Evolutionary conservation across 2,113 vertebrate genomes (phyloP), one percentile per base, ranked within the genome.

Genomic region (Osmerus mordax): DNA sequence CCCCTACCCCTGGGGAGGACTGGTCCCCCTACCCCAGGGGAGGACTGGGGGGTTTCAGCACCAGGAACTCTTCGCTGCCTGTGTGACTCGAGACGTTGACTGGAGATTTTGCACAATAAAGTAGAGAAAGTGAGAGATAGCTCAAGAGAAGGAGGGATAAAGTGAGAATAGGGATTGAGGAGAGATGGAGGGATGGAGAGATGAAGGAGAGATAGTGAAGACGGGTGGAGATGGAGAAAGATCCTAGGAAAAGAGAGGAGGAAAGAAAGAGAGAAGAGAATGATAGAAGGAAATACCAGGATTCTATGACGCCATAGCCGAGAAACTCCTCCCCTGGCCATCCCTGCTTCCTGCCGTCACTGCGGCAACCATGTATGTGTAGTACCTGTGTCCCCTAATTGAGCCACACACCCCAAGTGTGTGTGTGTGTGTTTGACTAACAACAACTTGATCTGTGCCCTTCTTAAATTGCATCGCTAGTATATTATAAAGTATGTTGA

Each of bases 261-360:
- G 36, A 55, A 16, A 28, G 25, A 28, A 16, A 28, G 25, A 28
- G 25, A 28, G 25, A 2, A 59, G 63, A 16, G 25, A 18, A 19
- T 58, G 32, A 69, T 69, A 75, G 52, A 14, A 21, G 53, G 65
- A 19, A 71, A 70, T 53, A 61, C 23, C 65, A 65, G 87, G 87
- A 91, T 86, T 82, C 75, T 85, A 90, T 89, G 86, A 90, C 16
- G 85, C 83, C 18, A 19, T 68, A 61, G 87, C 88, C 71, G 87
- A 91, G 70, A 83, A 79, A 83, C 86, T 91, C 86, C 88, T 83
- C 79, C 66, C 25, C 12, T 41, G 29, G 53, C 62, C 32, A 28
- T 51, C 68, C 58, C 77, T 64, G 73, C 76, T 70, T 61, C 59
- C 64, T 62, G 67, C 54, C n/a, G 55, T 75, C 65, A 73, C 78